Evolutionary conservation across 2,113 vertebrate genomes (phyloP), one percentile per base, ranked within the genome.

Genomic region (Hemibagrus wyckioides): DNA sequence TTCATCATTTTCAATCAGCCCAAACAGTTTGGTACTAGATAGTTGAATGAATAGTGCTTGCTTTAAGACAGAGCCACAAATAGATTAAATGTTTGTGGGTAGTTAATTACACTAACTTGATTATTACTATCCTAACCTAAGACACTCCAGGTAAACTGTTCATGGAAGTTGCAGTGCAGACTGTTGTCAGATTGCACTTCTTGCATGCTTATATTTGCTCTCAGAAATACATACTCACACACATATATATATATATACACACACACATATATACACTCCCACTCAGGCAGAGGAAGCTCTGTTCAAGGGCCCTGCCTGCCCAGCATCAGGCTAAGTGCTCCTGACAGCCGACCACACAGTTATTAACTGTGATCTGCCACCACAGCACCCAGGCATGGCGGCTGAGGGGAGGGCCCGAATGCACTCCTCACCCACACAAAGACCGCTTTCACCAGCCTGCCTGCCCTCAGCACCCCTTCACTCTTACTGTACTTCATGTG

Each of bases 351-450:
- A 92, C 93, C 91, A 83, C 95, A 94, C 94, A 94, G 94, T 94
- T 96, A 95, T 95, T 95, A 95, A 95, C 94, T 95, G 92, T 95
- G 95, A 95, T 95, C 93, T 87, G 86, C 94, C 93, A 92, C 94
- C 94, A 91, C 94, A 90, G 92, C 88, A 89, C 91, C 92, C 39
- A 90, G 91, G 91, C 93, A 92, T 77, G 90, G 30, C 89, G 77
- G 86, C 84, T 81, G 87, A 92, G 89, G 93, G 91, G 94, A 93
- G 93, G 90, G 89, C 89, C 89, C 87, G 87, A 93, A 92, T 89
- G 67, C 89, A 89, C 91, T 92, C 90, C 89, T 92, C 91, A 92
- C 90, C 41, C 92, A 91, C 89, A 96, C 95, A 96, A 95, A 95
- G 95, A 87, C 92, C 2, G 94, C 95, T 95, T 95, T 96, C 93